These are phyloP conservation scores for Anolis sagrei DNA, from an alignment of 2,113 vertebrate genomes.

Conservation along the genomic window DNA sequence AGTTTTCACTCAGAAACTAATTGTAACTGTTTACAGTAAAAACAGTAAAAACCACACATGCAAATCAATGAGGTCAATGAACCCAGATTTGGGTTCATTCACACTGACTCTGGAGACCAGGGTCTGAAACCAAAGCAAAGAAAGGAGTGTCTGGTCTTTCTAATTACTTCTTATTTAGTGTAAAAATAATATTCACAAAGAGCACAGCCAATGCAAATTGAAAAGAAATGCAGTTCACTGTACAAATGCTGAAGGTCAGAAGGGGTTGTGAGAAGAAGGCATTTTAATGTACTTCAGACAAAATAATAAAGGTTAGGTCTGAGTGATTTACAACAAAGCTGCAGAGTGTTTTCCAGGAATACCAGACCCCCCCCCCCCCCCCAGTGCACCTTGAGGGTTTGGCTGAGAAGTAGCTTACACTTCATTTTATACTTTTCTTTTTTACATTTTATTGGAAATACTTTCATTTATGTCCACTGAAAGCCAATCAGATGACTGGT, in stretches of 20 bases:
- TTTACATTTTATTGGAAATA: not conserved
- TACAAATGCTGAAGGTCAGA: too few relatives aligned
- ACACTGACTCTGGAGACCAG: too few relatives aligned
- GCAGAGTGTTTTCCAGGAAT: not conserved
- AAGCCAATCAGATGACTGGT: not conserved
- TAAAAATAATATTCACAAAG: too few relatives aligned
- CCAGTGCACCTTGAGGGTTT: not conserved
- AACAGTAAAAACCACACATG: not conserved
- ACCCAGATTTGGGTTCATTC: not conserved
- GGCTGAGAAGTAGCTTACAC: not conserved
- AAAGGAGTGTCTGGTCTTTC: too few relatives aligned
- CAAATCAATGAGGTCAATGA: not conserved
- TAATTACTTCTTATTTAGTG: too few relatives aligned
- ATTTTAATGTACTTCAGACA: not conserved
- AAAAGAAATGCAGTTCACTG: too few relatives aligned
- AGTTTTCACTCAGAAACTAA: not conserved
- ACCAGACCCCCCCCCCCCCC: not conserved
- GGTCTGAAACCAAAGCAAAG: not conserved
- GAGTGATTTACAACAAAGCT: not conserved
- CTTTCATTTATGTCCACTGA: not conserved
- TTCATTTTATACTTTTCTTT: not conserved
- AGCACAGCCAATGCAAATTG: too few relatives aligned
- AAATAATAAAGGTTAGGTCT: not conserved
- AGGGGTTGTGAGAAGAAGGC: not conserved
- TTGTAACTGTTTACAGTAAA: not conserved